Evolutionary conservation across 2,888 invertebrate species (phyloP).

Genomic region (Gortyna flavago): DNA sequence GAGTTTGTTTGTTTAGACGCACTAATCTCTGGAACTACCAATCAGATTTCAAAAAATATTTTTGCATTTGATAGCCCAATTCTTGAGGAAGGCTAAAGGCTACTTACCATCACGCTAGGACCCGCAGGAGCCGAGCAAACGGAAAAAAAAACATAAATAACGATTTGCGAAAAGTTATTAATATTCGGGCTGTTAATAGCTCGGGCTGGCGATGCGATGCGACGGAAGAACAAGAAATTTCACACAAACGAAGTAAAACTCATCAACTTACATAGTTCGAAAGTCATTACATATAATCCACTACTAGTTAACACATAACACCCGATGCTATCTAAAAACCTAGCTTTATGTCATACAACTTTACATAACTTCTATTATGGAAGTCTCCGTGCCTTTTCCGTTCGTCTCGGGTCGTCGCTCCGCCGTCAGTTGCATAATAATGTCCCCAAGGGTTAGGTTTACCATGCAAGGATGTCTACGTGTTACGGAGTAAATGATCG

Average conservation of each 20-base stretch:
- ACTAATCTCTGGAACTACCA: too few species aligned
- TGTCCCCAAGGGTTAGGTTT: slow-evolving; percentile 53
- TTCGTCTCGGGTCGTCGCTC: slow-evolving; percentile 63
- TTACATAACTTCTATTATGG: slow-evolving; percentile 43
- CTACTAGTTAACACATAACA: slow-evolving; percentile 29
- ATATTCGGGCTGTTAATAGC: too few species aligned
- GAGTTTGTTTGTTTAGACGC: too few species aligned
- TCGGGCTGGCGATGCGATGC: too few species aligned
- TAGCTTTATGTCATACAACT: slow-evolving; percentile 30
- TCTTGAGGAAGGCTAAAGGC: too few species aligned
- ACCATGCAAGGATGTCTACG: slow-evolving; percentile 7
- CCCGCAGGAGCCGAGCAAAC: too few species aligned
- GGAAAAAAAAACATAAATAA: too few species aligned
- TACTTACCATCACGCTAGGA: too few species aligned
- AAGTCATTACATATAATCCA: not conserved
- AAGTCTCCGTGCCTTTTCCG: slow-evolving; percentile 58
- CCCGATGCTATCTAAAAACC: slow-evolving; percentile 21
- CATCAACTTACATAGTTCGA: not conserved
- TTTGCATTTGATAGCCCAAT: too few species aligned
- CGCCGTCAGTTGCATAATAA: slow-evolving; percentile 68
- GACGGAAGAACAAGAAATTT: too few species aligned
- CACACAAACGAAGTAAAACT: not conserved
- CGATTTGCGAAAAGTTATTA: too few species aligned
- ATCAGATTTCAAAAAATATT: too few species aligned
- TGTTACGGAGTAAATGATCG: slow-evolving; percentile 17